These are phyloP conservation scores for Meloe dianella DNA, from an alignment of 2,888 invertebrate genomes.

Conservation along the genomic window DNA sequence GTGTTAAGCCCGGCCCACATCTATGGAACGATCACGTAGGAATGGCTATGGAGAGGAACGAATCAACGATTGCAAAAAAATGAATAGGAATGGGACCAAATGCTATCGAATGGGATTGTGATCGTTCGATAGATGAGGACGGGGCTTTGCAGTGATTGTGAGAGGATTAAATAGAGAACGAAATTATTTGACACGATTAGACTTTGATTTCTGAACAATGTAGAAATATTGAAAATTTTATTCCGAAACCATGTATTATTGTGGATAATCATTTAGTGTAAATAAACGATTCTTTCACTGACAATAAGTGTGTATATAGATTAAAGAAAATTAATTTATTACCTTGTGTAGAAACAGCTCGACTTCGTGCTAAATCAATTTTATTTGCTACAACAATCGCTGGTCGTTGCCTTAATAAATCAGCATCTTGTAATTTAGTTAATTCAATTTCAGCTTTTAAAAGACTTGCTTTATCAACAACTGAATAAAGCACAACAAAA, in stretches of 20 bases:
- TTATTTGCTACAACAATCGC: conserved; percentile 92
- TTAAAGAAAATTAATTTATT: conserved; percentile 42
- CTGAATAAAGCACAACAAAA: conserved; percentile 88
- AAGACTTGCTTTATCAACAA: conserved; percentile 89
- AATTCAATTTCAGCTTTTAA: conserved; percentile 82
- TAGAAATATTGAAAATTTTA: no score
- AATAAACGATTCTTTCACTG: background rate
- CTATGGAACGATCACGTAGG: no score
- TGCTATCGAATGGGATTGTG: no score
- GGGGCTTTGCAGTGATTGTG: no score
- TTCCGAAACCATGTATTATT: no score
- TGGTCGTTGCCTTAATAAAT: conserved; percentile 77
- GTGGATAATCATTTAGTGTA: background rate
- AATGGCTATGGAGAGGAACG: no score
- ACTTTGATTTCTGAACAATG: no score
- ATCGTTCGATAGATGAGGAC: no score
- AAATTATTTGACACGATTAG: conserved; percentile 6
- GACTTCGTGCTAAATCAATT: conserved; percentile 88
- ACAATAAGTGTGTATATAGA: background rate
- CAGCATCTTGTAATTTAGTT: conserved; percentile 77
- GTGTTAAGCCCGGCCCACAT: no score
- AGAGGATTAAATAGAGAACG: no score
- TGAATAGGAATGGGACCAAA: no score
- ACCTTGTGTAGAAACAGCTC: conserved; percentile 92
- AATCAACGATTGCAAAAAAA: no score